Evolutionary conservation across 2,888 invertebrate genomes (phyloP).

Genomic region (Tribolium freemani): DNA sequence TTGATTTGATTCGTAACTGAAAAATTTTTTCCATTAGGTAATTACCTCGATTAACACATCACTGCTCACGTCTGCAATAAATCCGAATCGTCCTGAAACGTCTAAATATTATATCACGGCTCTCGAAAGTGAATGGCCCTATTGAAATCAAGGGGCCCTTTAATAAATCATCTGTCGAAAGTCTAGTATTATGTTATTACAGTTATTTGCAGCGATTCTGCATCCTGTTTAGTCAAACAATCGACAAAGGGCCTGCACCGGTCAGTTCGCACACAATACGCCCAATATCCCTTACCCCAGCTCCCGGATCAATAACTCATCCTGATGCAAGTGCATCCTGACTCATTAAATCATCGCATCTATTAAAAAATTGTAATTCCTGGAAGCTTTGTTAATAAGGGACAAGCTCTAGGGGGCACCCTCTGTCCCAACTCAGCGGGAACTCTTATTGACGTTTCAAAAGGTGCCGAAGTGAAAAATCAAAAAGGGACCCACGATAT

Average conservation of each 20-base stretch:
- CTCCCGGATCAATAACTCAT: slow-evolving; percentile 38
- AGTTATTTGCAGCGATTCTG: slow-evolving; percentile 65
- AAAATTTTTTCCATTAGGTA: neutral
- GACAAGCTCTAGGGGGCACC: slow-evolving; percentile 32
- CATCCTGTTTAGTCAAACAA: slow-evolving; percentile 63
- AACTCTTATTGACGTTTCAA: slow-evolving; percentile 63
- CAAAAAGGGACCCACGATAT: slow-evolving; percentile 63
- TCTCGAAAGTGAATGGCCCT: slow-evolving; percentile 38
- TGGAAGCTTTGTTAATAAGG: neutral
- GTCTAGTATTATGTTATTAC: slow-evolving; percentile 64
- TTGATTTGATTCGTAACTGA: slow-evolving; percentile 7
- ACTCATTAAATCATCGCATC: slow-evolving; percentile 10
- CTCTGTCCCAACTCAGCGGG: slow-evolving; percentile 58
- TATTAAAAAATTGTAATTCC: slow-evolving; percentile 11
- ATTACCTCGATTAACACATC: slow-evolving; percentile 42
- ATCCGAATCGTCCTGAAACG: slow-evolving; percentile 44
- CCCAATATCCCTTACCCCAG: slow-evolving; percentile 36
- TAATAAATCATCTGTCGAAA: slow-evolving; percentile 65
- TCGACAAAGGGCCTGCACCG: slow-evolving; percentile 62
- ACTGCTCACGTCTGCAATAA: slow-evolving; percentile 31
- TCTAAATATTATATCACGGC: slow-evolving; percentile 44
- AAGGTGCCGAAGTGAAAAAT: slow-evolving; percentile 69
- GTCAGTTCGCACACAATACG: slow-evolving; percentile 57
- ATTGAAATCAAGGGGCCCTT: slow-evolving; percentile 50
- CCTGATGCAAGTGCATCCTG: slow-evolving; percentile 30